Evolutionary conservation across 2,888 invertebrate genomes (phyloP).

Genomic region (Plagodis dolabraria): DNA sequence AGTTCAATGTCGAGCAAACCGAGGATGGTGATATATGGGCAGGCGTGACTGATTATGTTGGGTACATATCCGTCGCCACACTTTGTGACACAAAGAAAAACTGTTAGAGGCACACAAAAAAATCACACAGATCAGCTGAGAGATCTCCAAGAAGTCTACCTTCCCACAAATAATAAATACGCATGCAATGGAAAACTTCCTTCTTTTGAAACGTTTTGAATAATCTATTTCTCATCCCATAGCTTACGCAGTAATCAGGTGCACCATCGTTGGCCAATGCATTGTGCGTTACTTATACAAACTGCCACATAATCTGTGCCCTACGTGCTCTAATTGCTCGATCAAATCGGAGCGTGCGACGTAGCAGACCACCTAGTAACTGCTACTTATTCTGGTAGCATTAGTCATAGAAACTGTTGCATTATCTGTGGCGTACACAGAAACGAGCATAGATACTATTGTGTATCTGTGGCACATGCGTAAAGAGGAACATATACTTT

Average conservation of each 20-base stretch:
- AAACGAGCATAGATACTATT: too few relatives aligned
- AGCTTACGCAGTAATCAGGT: constrained; percentile 4
- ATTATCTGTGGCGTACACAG: too few relatives aligned
- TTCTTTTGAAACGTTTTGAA: background rate
- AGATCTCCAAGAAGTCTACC: too few relatives aligned
- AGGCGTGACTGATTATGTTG: too few relatives aligned
- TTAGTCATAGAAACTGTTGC: too few relatives aligned
- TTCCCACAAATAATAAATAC: background rate
- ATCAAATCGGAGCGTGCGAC: constrained; percentile 39
- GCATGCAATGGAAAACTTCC: background rate
- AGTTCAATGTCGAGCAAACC: too few relatives aligned
- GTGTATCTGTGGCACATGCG: constrained; percentile 3
- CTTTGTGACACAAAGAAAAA: too few relatives aligned
- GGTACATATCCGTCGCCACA: too few relatives aligned
- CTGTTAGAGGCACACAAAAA: too few relatives aligned
- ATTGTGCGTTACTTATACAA: background rate
- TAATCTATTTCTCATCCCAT: background rate
- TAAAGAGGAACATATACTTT: constrained; percentile 16
- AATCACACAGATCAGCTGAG: too few relatives aligned
- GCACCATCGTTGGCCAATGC: constrained; percentile 19
- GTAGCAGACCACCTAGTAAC: background rate
- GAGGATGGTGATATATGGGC: too few relatives aligned
- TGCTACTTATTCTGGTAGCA: background rate
- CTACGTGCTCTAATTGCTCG: constrained; percentile 37
- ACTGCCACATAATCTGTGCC: too few relatives aligned